These are phyloP conservation scores for Lepidonotus clava DNA, from an alignment of 2,888 invertebrate species.

Conservation along the genomic window DNA sequence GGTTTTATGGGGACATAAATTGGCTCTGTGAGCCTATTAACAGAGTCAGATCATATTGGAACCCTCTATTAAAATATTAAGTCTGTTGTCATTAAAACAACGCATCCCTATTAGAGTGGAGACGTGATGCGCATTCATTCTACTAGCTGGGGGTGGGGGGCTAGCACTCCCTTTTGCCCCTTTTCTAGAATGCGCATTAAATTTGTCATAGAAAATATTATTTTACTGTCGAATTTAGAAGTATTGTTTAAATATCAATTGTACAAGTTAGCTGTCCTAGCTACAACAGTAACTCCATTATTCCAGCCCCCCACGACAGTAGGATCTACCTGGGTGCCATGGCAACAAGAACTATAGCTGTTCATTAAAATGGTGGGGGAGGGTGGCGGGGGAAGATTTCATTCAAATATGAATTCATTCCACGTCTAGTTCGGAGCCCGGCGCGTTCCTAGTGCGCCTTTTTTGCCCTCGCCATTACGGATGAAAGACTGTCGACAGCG, in stretches of 20 bases:
- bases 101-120: not conserved
- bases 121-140: not conserved
- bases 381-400: slow-evolving; percentile 6
- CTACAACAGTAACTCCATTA: too few relatives aligned
- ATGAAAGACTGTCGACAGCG: slow-evolving; percentile 40
- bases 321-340: not conserved
- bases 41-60: slow-evolving; percentile 2
- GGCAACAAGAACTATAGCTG: slow-evolving; percentile 19
- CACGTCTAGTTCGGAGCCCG: slow-evolving; percentile 6
- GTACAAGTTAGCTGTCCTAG: too few relatives aligned
- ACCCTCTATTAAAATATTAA: not conserved
- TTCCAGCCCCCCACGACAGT: too few relatives aligned
- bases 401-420: slow-evolving; percentile 48
- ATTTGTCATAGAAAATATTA: too few relatives aligned
- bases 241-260: too few relatives aligned
- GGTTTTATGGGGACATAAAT: too few relatives aligned
- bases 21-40: too few relatives aligned
- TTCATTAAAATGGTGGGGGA: slow-evolving; percentile 1
- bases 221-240: too few relatives aligned
- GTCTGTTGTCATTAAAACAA: slow-evolving; percentile 10
- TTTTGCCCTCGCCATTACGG: slow-evolving; percentile 41
- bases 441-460: not conserved
- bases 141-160: not conserved
- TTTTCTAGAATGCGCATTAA: too few relatives aligned
- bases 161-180: too few relatives aligned